Base-by-base conservation (phyloP, 2,888 invertebrate species). In the Caenorhabditis sulstoni region DNA sequence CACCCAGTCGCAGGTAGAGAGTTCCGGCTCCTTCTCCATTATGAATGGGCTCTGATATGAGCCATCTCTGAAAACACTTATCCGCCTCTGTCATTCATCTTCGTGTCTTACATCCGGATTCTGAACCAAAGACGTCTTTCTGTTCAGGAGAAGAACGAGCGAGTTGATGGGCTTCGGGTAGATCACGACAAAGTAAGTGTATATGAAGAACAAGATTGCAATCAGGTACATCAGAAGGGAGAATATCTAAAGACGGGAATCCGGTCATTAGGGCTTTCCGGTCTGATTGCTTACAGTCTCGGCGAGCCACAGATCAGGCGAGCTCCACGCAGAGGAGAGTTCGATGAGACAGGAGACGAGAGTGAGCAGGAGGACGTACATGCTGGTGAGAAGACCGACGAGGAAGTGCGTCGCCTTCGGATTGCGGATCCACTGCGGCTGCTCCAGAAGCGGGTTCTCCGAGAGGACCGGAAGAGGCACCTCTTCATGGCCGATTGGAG, bases 1-100 rank as follows among this genome's bases (percentile, higher is more conserved):
- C 87, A 22, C 88, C 88, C 0, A 88, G 76, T 8, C 88, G 64
- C 4, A 88, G 55, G 35, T 88, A 88, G 0, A 88, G 68, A 12
- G 84, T 86, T 23, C 87, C 88, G 44, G 71, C 87, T 58, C 82
- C 83, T 52, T 86, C 86, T 14, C 84, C 85, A 23, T 78, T 80
- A 55, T 85, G 85, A 7, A 75, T 59, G 8, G 85, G 75, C 20
- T 81, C 74, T 1, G 65, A 50, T 0, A 86, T 66, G 11, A 73
- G 62, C 66, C 78, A 76, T n/a, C 64, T 49, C 84, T 81, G 65
- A 23, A 52, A 7, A 22, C 49, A 23, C 11, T 16, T 20, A 8
- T 22, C n/a, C n/a, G n/a, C n/a, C n/a, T n/a, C n/a, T n/a, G n/a
- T n/a, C n/a, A n/a, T n/a, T n/a, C n/a, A n/a, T n/a, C n/a, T n/a